These are phyloP conservation scores for Gobio gobio DNA, from an alignment of 2,113 vertebrate genomes.

Conservation along the genomic window DNA sequence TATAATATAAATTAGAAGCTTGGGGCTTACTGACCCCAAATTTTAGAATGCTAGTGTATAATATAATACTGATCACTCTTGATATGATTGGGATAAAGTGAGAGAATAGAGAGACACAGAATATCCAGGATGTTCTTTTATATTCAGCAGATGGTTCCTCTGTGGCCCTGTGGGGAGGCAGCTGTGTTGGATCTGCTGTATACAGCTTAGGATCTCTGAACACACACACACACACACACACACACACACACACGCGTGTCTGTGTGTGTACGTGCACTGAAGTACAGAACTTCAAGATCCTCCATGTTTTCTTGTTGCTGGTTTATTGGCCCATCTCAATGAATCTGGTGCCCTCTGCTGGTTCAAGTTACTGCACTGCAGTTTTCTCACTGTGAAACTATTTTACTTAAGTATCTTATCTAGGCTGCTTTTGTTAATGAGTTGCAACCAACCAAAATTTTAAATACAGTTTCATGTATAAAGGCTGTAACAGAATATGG, in stretches of 20 bases:
- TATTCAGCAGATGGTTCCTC: slow-evolving; percentile 31
- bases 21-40: neutral
- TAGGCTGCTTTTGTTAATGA: neutral
- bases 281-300: neutral
- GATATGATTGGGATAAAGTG: neutral
- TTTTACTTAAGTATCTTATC: neutral
- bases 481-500: neutral
- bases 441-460: neutral
- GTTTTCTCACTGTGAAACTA: neutral
- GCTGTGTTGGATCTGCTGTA: slow-evolving; percentile 21
- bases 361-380: neutral
- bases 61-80: neutral
- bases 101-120: neutral
- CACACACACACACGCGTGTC: too few species aligned
- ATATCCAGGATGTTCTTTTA: neutral
- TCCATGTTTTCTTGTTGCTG: neutral
- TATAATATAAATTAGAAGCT: neutral
- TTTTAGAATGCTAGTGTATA: neutral
- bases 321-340: neutral
- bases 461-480: neutral
- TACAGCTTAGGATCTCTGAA: slow-evolving; percentile 4
- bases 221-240: neutral
- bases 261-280: neutral
- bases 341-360: slow-evolving; percentile 54
- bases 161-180: slow-evolving; percentile 2